A percentile compares a stretch with the other conserved stretches of the same genome.
Evolutionary conservation across 2,797 vertebrate genomes (phyloP).

Genomic region (Peromyscus melanophrys): DNA sequence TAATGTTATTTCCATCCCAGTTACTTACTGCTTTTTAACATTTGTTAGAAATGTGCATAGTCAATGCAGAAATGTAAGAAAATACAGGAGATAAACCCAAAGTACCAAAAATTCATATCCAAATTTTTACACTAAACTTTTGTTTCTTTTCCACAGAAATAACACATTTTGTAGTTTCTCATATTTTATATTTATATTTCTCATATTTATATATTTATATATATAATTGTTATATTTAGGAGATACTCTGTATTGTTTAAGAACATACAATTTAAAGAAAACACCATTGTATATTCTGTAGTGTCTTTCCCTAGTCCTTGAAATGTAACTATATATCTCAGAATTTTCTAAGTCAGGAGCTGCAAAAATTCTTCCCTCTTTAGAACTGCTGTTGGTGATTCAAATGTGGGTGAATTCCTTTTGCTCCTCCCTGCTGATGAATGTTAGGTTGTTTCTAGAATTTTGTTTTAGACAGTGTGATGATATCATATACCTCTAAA

Average conservation of each 20-base stretch:
- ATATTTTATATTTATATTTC: neutral
- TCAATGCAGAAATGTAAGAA: neutral
- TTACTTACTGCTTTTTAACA: neutral
- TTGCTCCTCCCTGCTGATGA: neutral
- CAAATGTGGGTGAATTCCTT: neutral
- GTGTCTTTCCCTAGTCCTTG: neutral
- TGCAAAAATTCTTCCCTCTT: neutral
- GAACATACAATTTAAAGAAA: neutral
- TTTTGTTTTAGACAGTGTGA: constrained; percentile 13
- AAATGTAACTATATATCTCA: neutral
- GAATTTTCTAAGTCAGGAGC: neutral
- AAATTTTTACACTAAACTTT: neutral
- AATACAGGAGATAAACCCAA: neutral
- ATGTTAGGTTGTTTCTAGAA: neutral
- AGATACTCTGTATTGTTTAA: constrained; percentile 1
- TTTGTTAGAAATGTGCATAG: neutral
- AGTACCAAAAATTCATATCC: neutral
- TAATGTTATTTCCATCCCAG: neutral
- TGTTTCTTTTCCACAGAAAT: constrained; percentile 23
- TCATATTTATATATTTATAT: too few species aligned
- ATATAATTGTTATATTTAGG: neutral
- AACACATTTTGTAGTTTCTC: neutral
- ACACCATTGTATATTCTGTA: neutral
- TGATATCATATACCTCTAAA: neutral
- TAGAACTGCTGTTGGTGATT: neutral